These are phyloP conservation scores for Notarius lentiginosus DNA, from an alignment of 2,113 vertebrate genomes.

Conservation along the genomic window DNA sequence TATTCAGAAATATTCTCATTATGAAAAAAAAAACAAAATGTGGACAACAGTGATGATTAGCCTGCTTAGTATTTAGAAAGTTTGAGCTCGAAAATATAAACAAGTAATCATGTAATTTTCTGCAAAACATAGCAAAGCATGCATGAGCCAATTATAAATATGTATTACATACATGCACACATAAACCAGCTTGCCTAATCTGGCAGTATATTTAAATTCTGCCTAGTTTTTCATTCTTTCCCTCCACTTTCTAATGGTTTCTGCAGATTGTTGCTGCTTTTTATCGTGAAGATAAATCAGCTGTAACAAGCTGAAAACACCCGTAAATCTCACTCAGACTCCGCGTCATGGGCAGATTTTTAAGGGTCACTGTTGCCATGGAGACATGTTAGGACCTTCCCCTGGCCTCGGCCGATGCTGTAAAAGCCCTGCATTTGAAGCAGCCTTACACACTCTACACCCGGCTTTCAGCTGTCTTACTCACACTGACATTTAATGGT, in stretches of 20 bases:
- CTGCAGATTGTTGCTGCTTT: constrained; percentile 80
- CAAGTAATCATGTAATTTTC: constrained; percentile 23
- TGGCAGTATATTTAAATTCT: constrained; percentile 51
- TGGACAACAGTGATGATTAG: neutral
- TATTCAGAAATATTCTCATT: constrained; percentile 11
- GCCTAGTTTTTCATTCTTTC: constrained; percentile 54
- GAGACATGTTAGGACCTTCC: constrained; percentile 64
- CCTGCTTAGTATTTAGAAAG: constrained; percentile 11
- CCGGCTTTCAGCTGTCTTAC: constrained; percentile 41
- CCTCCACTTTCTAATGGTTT: constrained; percentile 71
- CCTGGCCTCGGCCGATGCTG: constrained; percentile 50
- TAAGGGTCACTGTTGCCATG: constrained; percentile 71
- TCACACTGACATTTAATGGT: constrained; percentile 41
- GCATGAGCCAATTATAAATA: neutral
- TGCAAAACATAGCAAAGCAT: constrained; percentile 13
- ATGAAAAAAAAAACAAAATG: constrained; percentile 6
- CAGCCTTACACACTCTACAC: constrained; percentile 35
- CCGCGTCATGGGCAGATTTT: constrained; percentile 67
- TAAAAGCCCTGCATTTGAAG: constrained; percentile 68
- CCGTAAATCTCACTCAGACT: constrained; percentile 70
- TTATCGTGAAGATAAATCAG: constrained; percentile 82
- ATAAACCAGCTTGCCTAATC: constrained; percentile 1
- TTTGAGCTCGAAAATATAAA: constrained; percentile 13
- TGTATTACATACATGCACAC: neutral
- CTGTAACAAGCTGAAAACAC: constrained; percentile 82